Percentiles rank a stretch among this genome's conserved stretches.
phyloP scores from a whole-genome alignment of 2,113 vertebrate species.

The Ammodytes marinus region DNA sequence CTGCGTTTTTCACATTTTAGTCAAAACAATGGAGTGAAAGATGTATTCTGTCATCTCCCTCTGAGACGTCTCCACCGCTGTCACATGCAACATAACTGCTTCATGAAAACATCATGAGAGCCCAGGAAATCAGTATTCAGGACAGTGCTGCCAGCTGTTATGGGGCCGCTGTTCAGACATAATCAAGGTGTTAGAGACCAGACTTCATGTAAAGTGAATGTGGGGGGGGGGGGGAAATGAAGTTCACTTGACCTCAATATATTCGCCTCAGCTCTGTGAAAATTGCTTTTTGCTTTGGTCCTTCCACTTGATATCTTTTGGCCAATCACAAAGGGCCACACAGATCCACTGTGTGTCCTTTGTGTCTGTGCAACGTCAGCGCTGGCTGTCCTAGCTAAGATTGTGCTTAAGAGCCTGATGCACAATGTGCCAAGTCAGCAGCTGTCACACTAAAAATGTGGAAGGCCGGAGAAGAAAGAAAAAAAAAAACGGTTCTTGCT shows the following conservation, averaged over 20 bases:
- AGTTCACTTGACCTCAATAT: conserved; percentile 78
- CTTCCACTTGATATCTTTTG: conserved; percentile 76
- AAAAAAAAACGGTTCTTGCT: conserved; percentile 59
- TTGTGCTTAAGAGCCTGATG: conserved; percentile 62
- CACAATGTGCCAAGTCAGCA: conserved; percentile 76
- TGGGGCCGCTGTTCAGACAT: conserved; percentile 56
- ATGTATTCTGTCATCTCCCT: conserved; percentile 11
- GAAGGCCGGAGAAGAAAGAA: conserved; percentile 62
- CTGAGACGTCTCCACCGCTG: neutral
- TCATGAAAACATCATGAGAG: conserved; percentile 32
- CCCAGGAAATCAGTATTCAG: conserved; percentile 65
- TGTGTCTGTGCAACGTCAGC: conserved; percentile 70
- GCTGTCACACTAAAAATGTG: conserved; percentile 67
- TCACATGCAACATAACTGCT: conserved; percentile 14
- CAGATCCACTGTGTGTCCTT: conserved; percentile 59
- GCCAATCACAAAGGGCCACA: conserved; percentile 67
- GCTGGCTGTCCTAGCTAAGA: conserved; percentile 57
- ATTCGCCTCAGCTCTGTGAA: conserved; percentile 63
- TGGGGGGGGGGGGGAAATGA: conserved; percentile 39
- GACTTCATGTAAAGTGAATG: conserved; percentile 70
- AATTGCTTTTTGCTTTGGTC: conserved; percentile 75
- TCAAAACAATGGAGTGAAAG: neutral
- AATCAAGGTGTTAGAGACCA: conserved; percentile 68
- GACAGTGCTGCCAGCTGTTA: conserved; percentile 28
- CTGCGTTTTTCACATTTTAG: neutral